Evolutionary conservation across 2,113 vertebrate species (phyloP).

Genomic region (Motacilla alba): DNA sequence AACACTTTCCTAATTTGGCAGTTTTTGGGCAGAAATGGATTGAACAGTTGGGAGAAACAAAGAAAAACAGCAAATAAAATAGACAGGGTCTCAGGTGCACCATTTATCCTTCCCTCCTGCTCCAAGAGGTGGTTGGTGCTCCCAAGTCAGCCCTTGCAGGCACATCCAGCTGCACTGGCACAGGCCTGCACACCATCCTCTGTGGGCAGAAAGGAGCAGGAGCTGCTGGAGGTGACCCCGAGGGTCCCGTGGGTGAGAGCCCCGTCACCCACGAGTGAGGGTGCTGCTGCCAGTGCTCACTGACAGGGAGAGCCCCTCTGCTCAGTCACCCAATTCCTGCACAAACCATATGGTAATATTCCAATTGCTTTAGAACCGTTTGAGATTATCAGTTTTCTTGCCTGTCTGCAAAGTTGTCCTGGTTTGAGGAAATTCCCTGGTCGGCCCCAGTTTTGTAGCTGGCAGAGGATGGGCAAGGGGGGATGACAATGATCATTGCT

Average conservation of each 20-base stretch:
- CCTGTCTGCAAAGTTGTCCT: background rate
- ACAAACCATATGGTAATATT: background rate
- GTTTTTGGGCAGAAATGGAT: background rate
- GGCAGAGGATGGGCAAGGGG: background rate
- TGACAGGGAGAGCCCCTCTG: background rate
- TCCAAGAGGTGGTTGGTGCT: accelerated
- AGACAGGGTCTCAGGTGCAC: background rate
- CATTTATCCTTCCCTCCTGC: background rate
- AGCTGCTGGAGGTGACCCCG: background rate
- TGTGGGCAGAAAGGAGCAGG: accelerated
- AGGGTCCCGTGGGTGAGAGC: too few relatives aligned
- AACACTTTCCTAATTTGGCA: background rate
- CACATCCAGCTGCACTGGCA: accelerated
- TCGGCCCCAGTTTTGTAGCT: too few relatives aligned
- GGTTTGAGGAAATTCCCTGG: background rate
- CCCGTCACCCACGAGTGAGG: accelerated
- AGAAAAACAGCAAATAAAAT: background rate
- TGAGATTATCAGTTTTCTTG: background rate
- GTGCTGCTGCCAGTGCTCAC: background rate
- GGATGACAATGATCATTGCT: accelerated
- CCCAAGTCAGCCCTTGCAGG: accelerated
- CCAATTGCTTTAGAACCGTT: slow-evolving; percentile 5
- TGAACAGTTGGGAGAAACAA: background rate
- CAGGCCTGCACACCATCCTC: accelerated
- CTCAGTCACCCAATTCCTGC: background rate